Base-by-base conservation (phyloP, 2,888 invertebrate species). In the Zootermopsis nevadensis region DNA sequence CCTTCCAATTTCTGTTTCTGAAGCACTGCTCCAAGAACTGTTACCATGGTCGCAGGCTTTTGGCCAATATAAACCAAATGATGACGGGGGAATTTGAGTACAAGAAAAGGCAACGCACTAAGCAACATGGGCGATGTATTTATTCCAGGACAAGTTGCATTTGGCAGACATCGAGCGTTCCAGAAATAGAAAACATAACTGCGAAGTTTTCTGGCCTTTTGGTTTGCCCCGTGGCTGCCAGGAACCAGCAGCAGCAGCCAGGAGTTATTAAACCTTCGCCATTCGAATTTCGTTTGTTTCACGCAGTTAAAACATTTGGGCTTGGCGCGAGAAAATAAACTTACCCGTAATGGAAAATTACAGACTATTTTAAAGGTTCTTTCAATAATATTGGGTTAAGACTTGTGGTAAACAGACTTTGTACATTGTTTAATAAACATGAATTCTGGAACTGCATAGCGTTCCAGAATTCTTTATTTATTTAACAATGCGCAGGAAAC, bases 131-230 rank as follows among this genome's bases (percentile, higher is more conserved):
- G n/a, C 15, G 38, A 77, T 19, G 74, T 74, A 38, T 74, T 74
- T 74, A 38, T 74, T 74, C 8, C 72, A 74, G 74, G 38, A 38
- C 38, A n/a, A 22, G 74, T 38, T 74, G 74, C 74, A 38, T 24
- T 53, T 53, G 79, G 60, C 55, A 22, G 10, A 22, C 22, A 35
- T 12, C 35, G 24, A 12, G 7, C 79, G 79, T 60, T 79, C 60
- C 79, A 79, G 79, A 79, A 79, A 79, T 79, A 79, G 79, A 38
- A 79, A 60, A 79, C 60, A 60, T 79, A 79, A 79, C 79, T 79
- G 79, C 79, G 79, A 19, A 79, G 79, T 60, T 79, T 79, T 79
- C 79, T 79, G 79, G 79, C 79, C 66, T 35, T 79, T 79, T 66
- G 66, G 15, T 79, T 27, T 60, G n/a, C 15, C 79, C n/a, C 24